A percentile compares a stretch with the other conserved stretches of the same genome.
Evolutionary conservation across 1,140 invertebrate species (phyloP).

Genomic region (Sitobion miscanthi): DNA sequence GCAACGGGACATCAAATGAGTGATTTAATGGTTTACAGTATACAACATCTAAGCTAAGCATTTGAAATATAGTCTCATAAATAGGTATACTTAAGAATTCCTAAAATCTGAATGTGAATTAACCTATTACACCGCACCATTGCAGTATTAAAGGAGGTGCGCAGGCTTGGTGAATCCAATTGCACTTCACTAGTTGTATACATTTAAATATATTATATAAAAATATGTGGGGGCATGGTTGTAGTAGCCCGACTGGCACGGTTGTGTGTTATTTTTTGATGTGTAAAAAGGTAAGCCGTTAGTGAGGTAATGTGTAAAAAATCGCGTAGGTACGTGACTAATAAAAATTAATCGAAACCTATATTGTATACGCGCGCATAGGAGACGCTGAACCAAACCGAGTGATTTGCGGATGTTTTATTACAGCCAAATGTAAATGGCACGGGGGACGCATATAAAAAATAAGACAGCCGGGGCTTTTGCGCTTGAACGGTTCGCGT

Average conservation of each 20-base stretch:
- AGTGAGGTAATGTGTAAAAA: neutral
- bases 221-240: neutral
- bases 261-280: neutral
- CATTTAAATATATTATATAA: neutral
- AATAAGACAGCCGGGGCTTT: neutral
- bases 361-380: neutral
- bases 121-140: neutral
- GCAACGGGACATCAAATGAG: no score
- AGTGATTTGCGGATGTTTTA: conserved; percentile 14
- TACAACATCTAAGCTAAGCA: neutral
- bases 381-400: neutral
- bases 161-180: neutral
- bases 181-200: neutral
- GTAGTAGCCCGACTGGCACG: neutral
- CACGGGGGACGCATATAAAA: neutral
- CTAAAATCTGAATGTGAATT: neutral
- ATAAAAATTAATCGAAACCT: neutral
- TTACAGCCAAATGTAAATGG: neutral
- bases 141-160: neutral
- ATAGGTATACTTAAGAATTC: neutral
- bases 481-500: neutral
- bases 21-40: neutral
- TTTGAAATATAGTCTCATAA: neutral
- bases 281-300: neutral
- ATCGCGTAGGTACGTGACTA: neutral